Conservation (phyloP, 2,113 vertebrate species). For the Burhinus bistriatus region DNA sequence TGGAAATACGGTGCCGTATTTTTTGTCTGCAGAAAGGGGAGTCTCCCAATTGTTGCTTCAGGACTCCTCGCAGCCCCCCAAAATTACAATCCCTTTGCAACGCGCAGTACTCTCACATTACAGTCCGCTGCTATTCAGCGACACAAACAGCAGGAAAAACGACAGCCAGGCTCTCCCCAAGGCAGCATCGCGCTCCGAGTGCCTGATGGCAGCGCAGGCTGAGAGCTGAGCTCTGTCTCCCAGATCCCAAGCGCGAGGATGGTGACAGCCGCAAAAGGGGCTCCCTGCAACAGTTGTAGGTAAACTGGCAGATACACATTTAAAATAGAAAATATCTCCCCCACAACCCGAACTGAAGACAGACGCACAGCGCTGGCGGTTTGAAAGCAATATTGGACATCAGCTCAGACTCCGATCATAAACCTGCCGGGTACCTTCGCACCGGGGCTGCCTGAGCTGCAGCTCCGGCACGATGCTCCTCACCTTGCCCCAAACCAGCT, state of each 20-base stretch:
- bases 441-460: accelerated
- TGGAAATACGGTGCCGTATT: not conserved
- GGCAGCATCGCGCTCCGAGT: not conserved
- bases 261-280: not conserved
- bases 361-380: not conserved
- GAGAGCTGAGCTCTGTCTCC: not conserved
- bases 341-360: not conserved
- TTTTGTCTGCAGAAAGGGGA: not conserved
- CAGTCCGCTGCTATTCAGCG: not conserved
- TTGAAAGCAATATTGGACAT: not conserved
- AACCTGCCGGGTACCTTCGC: accelerated
- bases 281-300: not conserved
- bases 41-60: not conserved
- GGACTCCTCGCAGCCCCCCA: not conserved
- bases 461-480: not conserved
- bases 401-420: no score
- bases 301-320: not conserved
- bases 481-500: not conserved
- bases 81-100: not conserved
- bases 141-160: not conserved
- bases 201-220: not conserved
- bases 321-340: not conserved
- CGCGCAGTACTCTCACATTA: not conserved
- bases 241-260: not conserved
- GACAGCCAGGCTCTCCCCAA: not conserved